These are phyloP conservation scores for Hydraecia micacea DNA, from an alignment of 2,888 invertebrate species.

Conservation along the genomic window DNA sequence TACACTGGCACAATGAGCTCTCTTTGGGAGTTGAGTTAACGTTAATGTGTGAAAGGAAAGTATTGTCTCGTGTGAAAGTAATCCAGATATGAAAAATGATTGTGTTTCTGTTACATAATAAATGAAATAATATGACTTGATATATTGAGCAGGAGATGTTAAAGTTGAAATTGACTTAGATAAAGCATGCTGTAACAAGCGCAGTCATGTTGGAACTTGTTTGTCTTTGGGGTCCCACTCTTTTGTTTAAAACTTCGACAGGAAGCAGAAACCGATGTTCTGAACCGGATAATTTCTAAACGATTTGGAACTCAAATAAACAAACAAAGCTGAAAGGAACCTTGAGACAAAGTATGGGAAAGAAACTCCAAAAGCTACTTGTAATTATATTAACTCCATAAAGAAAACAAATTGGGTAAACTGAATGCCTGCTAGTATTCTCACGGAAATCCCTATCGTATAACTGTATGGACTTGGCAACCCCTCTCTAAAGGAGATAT, in stretches of 20 bases:
- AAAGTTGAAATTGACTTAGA: slow-evolving; percentile 27
- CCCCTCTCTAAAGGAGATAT: slow-evolving; percentile 81
- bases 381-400: slow-evolving; percentile 4
- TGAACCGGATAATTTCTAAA: slow-evolving; percentile 7
- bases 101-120: slow-evolving; percentile 52
- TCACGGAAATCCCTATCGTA: slow-evolving; percentile 79
- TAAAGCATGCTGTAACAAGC: slow-evolving; percentile 58
- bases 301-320: slow-evolving; percentile 9
- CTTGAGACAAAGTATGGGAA: background rate
- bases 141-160: slow-evolving; percentile 26
- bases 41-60: slow-evolving; percentile 76
- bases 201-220: slow-evolving; percentile 74
- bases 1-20: slow-evolving; percentile 62
- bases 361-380: background rate
- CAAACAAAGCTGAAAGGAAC: slow-evolving; percentile 9
- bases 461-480: slow-evolving; percentile 81
- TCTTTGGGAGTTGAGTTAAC: slow-evolving; percentile 68
- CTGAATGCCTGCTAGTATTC: slow-evolving; percentile 73
- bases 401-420: slow-evolving; percentile 44
- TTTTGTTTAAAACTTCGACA: slow-evolving; percentile 39
- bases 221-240: slow-evolving; percentile 64
- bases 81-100: slow-evolving; percentile 60
- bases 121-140: slow-evolving; percentile 36
- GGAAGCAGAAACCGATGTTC: slow-evolving; percentile 28
- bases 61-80: slow-evolving; percentile 77